Conservation (phyloP, 1,140 invertebrate genomes). For the Neodiprion fabricii region DNA sequence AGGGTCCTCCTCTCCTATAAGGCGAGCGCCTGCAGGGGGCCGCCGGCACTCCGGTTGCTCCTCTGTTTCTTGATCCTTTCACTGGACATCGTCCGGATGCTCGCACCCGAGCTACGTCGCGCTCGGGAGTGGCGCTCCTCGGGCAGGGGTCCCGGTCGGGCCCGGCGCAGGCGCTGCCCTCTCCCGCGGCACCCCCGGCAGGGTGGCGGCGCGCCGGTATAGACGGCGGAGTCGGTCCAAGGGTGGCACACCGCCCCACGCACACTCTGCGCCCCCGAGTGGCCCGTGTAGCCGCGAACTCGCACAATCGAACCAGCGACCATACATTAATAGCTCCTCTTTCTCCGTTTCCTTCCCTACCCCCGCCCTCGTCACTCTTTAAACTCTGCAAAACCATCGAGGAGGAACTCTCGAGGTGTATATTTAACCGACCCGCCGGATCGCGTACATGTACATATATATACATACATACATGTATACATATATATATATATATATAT, state of each 20-base stretch:
- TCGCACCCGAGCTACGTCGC: conserved; percentile 61
- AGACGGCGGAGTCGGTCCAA: conserved; percentile 17
- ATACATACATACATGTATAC: conserved; percentile 5
- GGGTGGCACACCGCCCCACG: conserved; percentile 26
- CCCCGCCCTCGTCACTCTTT: neutral
- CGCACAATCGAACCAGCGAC: conserved; percentile 13
- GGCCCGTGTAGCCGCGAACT: conserved; percentile 7
- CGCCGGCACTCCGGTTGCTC: conserved; percentile 46
- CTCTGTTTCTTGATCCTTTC: conserved; percentile 45
- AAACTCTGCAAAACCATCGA: too few relatives aligned
- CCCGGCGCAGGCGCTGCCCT: conserved; percentile 49
- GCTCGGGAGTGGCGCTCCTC: conserved; percentile 61
- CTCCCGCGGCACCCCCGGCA: conserved; percentile 28
- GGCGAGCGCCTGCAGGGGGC: conserved; percentile 37
- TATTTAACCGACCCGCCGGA: conserved; percentile 6
- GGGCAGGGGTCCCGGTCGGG: conserved; percentile 52
- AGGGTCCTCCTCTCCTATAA: conserved; percentile 38
- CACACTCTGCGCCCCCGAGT: conserved; percentile 17
- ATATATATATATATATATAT: conserved; percentile 8
- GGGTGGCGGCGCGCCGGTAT: neutral
- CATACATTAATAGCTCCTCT: conserved; percentile 11
- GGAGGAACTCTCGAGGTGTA: neutral
- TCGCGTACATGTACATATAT: conserved; percentile 10
- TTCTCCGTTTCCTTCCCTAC: neutral
- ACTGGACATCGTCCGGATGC: conserved; percentile 54